These are phyloP conservation scores for Ectemnius cavifrons DNA, from an alignment of 2,888 invertebrate genomes.

Conservation along the genomic window DNA sequence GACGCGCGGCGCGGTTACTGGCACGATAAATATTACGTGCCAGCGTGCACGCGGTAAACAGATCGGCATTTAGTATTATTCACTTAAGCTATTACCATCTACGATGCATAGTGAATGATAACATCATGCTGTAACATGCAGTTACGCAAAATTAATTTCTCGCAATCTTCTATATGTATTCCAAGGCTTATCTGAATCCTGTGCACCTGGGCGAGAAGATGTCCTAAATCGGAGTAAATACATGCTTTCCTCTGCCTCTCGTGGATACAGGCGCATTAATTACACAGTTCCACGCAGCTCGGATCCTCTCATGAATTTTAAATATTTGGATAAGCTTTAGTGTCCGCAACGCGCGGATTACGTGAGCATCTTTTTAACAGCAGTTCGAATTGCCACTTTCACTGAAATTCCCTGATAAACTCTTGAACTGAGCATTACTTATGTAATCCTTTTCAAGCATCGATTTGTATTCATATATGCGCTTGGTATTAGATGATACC, in stretches of 20 bases:
- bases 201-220: too few relatives aligned
- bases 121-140: too few relatives aligned
- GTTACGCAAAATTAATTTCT: too few relatives aligned
- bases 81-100: neutral
- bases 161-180: too few relatives aligned
- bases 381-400: conserved; percentile 18
- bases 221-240: too few relatives aligned
- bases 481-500: too few relatives aligned
- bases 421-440: conserved; percentile 10
- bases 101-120: neutral
- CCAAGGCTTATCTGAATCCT: too few relatives aligned
- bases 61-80: conserved; percentile 13
- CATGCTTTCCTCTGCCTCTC: neutral
- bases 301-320: conserved; percentile 2
- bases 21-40: conserved; percentile 44
- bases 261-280: neutral
- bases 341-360: neutral
- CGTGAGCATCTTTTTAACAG: conserved; percentile 2
- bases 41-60: conserved; percentile 20
- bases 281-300: neutral
- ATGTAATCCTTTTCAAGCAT: neutral
- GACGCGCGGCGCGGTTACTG: conserved; percentile 9
- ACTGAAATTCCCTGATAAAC: conserved; percentile 17
- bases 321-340: neutral
- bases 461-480: neutral